Base-by-base conservation (phyloP, 92 coral and sea anemone species). In the Montipora capitata region DNA sequence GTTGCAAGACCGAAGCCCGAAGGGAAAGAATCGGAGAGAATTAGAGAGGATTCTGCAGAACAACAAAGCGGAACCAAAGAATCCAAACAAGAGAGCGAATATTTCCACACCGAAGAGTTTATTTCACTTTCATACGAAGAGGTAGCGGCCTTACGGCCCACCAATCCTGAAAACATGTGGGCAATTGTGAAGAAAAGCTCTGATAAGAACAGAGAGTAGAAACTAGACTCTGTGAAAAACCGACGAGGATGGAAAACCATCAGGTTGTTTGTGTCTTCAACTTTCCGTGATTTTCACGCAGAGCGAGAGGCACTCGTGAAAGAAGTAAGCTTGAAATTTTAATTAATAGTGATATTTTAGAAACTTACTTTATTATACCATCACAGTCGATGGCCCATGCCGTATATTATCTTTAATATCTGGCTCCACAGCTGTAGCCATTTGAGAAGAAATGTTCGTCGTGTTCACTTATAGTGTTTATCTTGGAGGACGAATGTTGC, bases 171-270 rank as follows among this genome's bases (percentile, higher is more conserved):
- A 5, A 90, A 87, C 62, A 98, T 98, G 99, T 98, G 99, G 99
- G 99, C 98, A 4, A 92, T 96, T 45, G 99, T 98, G 7, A 91
- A 94, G 67, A 92, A 91, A 76, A 98, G 98, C 0, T 98, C 98
- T 10, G 85, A 87, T 10, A 73, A 83, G 10, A 66, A 84, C 68
- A 89, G 72, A 11, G 94, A 95, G 65, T 94, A 98, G 98, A 94
- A 86, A 48, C 69, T 98, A n/a, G 93, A 98, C 27, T 93, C 96
- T 10, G 96, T 94, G 18, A 94, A 98, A 68, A 98, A 96, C 72
- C 91, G 99, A 66, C 83, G 98, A 72, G 99, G 99, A 1, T 98
- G 99, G 99, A 98, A 98, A 63, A 98, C 99, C 4, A 98, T 98
- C 77, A 93, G 99, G 9, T 82, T 98, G 81, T 98, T 98, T 77